Evolutionary conservation across 2,113 vertebrate species (phyloP).

Genomic region (Podocnemis expansa): DNA sequence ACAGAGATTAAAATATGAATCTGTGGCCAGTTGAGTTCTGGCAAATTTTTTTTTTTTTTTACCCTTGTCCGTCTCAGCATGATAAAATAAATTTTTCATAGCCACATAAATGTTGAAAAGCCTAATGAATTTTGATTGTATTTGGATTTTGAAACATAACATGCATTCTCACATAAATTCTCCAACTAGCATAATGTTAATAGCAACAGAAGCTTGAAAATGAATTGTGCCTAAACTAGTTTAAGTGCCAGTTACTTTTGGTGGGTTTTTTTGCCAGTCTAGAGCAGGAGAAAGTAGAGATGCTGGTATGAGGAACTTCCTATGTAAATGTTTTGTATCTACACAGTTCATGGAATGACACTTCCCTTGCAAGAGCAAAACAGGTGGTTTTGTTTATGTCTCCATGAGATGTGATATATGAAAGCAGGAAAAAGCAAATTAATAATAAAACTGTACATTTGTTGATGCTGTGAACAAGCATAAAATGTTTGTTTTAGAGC

Average conservation of each 20-base stretch:
- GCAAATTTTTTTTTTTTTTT: background rate
- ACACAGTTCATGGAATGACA: background rate
- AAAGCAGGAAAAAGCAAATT: no score
- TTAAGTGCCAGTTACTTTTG: background rate
- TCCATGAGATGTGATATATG: background rate
- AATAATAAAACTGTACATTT: background rate
- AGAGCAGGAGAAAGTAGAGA: background rate
- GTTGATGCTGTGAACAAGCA: background rate
- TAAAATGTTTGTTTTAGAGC: slow-evolving; percentile 81
- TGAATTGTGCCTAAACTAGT: background rate
- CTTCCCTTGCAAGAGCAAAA: background rate
- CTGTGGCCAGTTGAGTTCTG: background rate
- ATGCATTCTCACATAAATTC: background rate
- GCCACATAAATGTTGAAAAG: background rate
- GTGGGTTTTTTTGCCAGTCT: background rate
- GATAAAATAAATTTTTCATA: fast-evolving
- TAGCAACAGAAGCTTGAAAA: background rate
- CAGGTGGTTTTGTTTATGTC: background rate
- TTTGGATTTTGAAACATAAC: background rate
- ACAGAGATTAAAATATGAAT: background rate
- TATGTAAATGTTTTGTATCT: background rate
- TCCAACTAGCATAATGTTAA: background rate
- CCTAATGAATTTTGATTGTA: background rate
- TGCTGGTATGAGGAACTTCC: background rate
- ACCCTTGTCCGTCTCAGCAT: background rate